Percentiles rank a stretch among this genome's conserved stretches.
Evolutionary conservation across 2,888 invertebrate species (phyloP).

Genomic region (Melolontha melolontha): DNA sequence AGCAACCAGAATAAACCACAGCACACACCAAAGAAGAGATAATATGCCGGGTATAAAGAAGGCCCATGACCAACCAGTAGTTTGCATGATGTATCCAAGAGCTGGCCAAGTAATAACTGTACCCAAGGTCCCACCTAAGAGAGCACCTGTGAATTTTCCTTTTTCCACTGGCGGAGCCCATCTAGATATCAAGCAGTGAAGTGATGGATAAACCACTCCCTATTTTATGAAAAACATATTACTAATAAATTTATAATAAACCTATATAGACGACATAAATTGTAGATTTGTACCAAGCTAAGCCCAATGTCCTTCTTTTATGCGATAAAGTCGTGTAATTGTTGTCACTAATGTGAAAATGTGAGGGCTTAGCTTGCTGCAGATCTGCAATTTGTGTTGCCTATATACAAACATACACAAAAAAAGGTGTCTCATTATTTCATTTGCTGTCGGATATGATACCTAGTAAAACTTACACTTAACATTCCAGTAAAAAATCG

Average conservation of each 20-base stretch:
- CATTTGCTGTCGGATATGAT: no score
- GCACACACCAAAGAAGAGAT: slow-evolving; percentile 58
- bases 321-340: no score
- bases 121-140: slow-evolving; percentile 67
- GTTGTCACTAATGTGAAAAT: no score
- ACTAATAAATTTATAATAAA: not conserved
- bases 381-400: no score
- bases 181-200: slow-evolving; percentile 60
- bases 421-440: no score
- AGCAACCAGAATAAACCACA: slow-evolving; percentile 68
- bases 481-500: slow-evolving; percentile 74
- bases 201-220: slow-evolving; percentile 61
- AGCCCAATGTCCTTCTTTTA: no score
- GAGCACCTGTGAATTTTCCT: slow-evolving; percentile 66
- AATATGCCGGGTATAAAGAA: slow-evolving; percentile 60
- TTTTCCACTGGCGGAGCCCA: slow-evolving; percentile 69
- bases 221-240: slow-evolving; percentile 49
- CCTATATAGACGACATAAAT: no score
- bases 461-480: slow-evolving; percentile 67
- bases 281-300: no score
- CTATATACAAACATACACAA: no score
- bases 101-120: slow-evolving; percentile 67
- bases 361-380: no score
- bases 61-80: slow-evolving; percentile 61
- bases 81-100: slow-evolving; percentile 63